Evolutionary conservation across 2,888 invertebrate species (phyloP), one percentile per base, ranked within the genome.

Genomic region (Euclidia mi): DNA sequence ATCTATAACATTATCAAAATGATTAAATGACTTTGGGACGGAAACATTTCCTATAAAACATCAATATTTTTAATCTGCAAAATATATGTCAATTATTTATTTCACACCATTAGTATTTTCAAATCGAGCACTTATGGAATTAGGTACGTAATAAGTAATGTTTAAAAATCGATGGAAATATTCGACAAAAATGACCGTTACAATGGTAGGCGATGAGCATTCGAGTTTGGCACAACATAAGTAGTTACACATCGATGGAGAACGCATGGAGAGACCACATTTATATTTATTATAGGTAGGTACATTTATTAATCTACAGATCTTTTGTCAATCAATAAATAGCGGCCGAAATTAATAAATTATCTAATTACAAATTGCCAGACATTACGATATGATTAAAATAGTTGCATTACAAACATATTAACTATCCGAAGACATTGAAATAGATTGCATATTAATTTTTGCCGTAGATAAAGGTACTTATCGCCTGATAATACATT

Each of bases 21-120:
- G 76, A 81, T 83, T 87, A 94, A 92, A 91, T 92, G 94, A 94
- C 92, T 77, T 91, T 84, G 91, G 94, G 94, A 94, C 94, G 94
- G 94, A 94, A 89, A 91, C 88, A 90, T 91, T 92, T 88, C 82
- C 84, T 85, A 87, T 82, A 81, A 84, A 86, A 74, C 64, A 77
- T 77, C 68, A 71, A 68, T 65, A 63, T 56, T 61, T 25, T 60
- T 57, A 74, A 56, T 61, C 61, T 55, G 75, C 50, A 74, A 70
- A 66, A 78, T 60, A 60, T 57, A 53, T 66, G 49, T 37, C 18
- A 45, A 31, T 42, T 48, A 40, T 40, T 51, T 35, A 34, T 14
- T 49, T 25, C 7, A 51, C 43, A n/a, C 6, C 50, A 56, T 45
- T 69, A 76, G 46, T 62, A 51, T 67, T 25, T 25, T 25, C 7